Evolutionary conservation across 92 coral and sea anemone genomes (phyloP), one percentile per base, ranked within the genome.

Genomic region (Pocillopora meandrina): DNA sequence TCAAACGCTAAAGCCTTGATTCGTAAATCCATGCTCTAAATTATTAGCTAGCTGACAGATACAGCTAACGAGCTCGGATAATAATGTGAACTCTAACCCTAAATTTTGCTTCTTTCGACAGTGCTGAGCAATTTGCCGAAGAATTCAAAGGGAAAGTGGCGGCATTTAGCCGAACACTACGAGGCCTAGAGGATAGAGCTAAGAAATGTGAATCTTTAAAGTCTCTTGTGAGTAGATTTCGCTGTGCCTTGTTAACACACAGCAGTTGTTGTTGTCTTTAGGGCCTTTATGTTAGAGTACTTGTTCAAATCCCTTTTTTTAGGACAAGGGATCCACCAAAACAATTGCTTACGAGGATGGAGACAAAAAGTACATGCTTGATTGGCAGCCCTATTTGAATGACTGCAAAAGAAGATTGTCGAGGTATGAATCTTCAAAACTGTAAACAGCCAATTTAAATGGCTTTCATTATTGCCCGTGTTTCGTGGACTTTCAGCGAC

Each of bases 341-440:
- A 14, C 64, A 18, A 10, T 83, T 36, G 17, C 73, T 47, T 63
- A 55, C 17, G 70, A 72, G 47, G 73, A 34, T 9, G 77, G 47
- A 9, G 86, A 74, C 72, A 73, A 56, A 16, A 42, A 42, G 52
- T 61, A 55, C 16, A 31, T 62, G 16, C 74, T 83, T 62, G 86
- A 83, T 23, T 83, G 86, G 86, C 79, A 83, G 73, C 79, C 80
- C 15, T 83, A 83, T 61, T 74, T 83, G 80, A 73, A 74, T 73
- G 86, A 83, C 55, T 79, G 56, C 12, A 83, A 83, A 56, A 64
- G 86, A 23, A 83, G 74, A 66, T 16, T 83, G 15, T 61, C 79
- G 18, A 83, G 86, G 86, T 83, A 70, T 17, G 17, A 5, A 47
- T 12, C 58, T 19, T 17, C 12, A 13, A 49, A 49, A 2, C 8